phyloP scores from a whole-genome alignment of 2,797 vertebrate genomes.

The Nyctibius grandis region DNA sequence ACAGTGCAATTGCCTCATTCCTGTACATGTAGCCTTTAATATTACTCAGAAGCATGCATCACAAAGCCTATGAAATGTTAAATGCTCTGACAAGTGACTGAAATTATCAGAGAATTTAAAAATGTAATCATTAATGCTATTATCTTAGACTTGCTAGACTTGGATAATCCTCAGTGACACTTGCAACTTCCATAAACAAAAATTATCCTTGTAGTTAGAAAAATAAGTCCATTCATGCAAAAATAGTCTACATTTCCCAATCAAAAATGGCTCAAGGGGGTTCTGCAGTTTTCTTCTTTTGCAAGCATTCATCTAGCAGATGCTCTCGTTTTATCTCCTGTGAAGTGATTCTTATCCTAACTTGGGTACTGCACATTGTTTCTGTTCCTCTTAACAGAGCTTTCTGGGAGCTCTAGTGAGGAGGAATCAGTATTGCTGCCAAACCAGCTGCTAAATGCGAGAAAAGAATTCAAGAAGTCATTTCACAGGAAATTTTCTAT shows the following conservation, averaged over 20 bases:
- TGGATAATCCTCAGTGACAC: conserved; percentile 7
- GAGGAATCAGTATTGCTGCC: background rate
- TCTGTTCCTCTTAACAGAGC: background rate
- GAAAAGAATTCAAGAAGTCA: background rate
- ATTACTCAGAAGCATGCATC: background rate
- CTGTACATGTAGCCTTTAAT: background rate
- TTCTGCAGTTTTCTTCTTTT: background rate
- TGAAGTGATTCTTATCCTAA: background rate
- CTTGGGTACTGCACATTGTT: background rate
- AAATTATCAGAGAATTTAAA: background rate
- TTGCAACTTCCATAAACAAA: background rate
- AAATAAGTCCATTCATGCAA: background rate
- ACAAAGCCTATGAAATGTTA: background rate
- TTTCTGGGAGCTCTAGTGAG: background rate
- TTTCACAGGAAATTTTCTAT: background rate
- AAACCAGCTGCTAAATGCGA: background rate
- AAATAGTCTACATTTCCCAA: conserved; percentile 14
- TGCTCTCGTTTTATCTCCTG: background rate
- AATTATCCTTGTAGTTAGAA: background rate
- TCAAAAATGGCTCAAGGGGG: background rate
- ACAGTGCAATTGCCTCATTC: background rate
- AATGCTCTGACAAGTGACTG: background rate
- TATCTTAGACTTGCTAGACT: background rate
- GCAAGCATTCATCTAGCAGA: background rate
- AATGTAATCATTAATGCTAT: background rate